Evolutionary conservation across 2,113 vertebrate genomes (phyloP), one percentile per base, ranked within the genome.

Genomic region (Taxidea taxus): DNA sequence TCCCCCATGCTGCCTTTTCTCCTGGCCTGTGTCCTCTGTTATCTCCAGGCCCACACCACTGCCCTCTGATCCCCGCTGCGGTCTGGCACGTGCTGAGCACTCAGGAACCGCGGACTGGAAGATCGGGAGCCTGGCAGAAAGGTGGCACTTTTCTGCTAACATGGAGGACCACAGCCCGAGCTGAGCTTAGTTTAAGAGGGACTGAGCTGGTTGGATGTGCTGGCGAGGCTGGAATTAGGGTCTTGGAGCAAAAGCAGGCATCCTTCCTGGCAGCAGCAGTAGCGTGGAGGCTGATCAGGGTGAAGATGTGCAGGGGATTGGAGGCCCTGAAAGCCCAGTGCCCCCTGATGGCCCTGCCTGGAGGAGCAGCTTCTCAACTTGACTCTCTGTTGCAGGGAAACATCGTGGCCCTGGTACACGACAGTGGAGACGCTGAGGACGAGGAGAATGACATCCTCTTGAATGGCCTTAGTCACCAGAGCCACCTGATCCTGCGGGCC

Each of bases 391-490:
- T 95, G 1, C 98, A 99, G 99, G 99, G 99, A 0, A 99, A 99
- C 23, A 0, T 99, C 18, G 99, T 99, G 91, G 98, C 99, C 98
- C 98, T 99, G 91, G 98, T 98, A 7, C 99, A 99, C 11, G 98
- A 97, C 98, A 90, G 70, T 0, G 97, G 97, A 27, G 98, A 96
- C 20, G 98, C 83, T 0, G 98, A 98, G 25, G 99, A 99, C 0
- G 98, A 99, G 87, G 99, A 99, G 49, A 98, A 98, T 0, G 98
- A 99, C 6, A 70, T 98, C 96, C 97, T 99, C 0, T 97, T 99
- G 92, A 99, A 93, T 66, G 99, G 99, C 44, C 95, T 99, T 70
- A 98, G 98, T 11, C 99, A 99, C 97, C 99, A 99, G 98, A 99
- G 99, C 56, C 98, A 98, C 96, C 98, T 99, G 95, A 95, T 99